Evolutionary conservation across 2,113 vertebrate species (phyloP), one percentile per base, ranked within the genome.

Genomic region (Columba livia): DNA sequence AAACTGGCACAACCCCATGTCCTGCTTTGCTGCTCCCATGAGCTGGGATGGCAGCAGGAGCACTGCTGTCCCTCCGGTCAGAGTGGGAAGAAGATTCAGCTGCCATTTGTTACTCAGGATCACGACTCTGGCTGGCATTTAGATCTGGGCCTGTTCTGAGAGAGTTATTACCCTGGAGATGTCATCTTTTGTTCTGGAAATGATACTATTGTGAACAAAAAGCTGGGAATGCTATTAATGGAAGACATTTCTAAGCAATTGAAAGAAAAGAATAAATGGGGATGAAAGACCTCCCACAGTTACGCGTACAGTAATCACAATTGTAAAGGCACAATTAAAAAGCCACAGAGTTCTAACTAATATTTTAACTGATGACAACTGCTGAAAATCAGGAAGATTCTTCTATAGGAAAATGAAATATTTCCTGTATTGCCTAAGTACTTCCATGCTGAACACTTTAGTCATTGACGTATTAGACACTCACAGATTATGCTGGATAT

Each of bases 221-320:
- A 71, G 3, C 60, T 74, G 58, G 58, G 28, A 87, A 81, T 57
- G 32, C 36, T 91, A 50, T 65, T 85, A 82, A 71, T 72, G 84
- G 84, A 84, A 89, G 70, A 48, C 10, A 53, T 92, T 90, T 92
- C 93, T 69, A 89, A 92, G 90, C 90, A 95, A 79, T n/a, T 6
- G 47, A 60, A 93, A 84, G 54, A 80, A 79, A 85, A 67, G 20
- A 77, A 65, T 38, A 93, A 86, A 78, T 32, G 53, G 92, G 34
- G 18, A 79, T 92, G 54, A 54, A 89, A 89, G 54, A 42, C 26
- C 47, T 70, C 71, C 78, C 24, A 31, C 32, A 50, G 73, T 48
- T 87, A 85, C 60, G 75, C 29, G 42, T 67, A 62, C 67, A 60
- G 56, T 42, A 91, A 85, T 87, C 57, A 73, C 31, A 77, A 51